These are phyloP conservation scores for Lypha dubia DNA, from an alignment of 2,888 invertebrate genomes.

Conservation along the genomic window DNA sequence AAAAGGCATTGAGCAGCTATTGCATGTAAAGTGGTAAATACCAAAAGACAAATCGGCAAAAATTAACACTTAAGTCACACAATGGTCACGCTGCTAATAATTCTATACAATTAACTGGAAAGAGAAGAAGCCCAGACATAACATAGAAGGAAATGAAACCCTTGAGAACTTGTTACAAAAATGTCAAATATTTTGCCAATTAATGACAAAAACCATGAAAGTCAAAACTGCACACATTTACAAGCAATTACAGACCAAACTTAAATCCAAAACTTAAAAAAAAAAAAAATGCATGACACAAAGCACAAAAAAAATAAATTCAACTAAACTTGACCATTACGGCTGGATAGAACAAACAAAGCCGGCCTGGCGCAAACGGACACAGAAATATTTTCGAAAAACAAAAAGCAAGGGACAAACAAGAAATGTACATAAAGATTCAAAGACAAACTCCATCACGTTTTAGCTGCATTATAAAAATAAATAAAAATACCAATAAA, in stretches of 20 bases:
- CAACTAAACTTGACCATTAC: slow-evolving; percentile 39
- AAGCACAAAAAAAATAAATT: not conserved
- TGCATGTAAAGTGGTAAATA: no score
- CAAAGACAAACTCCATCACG: slow-evolving; percentile 60
- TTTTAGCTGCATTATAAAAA: slow-evolving; percentile 45
- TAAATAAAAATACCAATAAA: slow-evolving; percentile 10
- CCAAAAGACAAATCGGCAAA: not conserved
- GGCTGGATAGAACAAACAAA: slow-evolving; percentile 11
- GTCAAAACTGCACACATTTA: slow-evolving; percentile 58
- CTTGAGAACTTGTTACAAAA: slow-evolving; percentile 63
- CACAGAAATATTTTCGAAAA: slow-evolving; percentile 37
- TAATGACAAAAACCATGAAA: slow-evolving; percentile 71
- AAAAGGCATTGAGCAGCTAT: no score
- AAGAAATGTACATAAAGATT: not conserved
- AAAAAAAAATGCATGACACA: slow-evolving; percentile 12
- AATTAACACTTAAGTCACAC: not conserved
- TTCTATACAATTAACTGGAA: not conserved
- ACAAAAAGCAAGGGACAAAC: not conserved
- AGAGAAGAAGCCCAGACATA: not conserved
- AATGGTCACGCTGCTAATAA: not conserved
- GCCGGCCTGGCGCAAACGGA: slow-evolving; percentile 39
- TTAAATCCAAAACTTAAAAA: slow-evolving; percentile 2
- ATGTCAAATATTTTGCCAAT: slow-evolving; percentile 71
- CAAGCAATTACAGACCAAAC: slow-evolving; percentile 61
- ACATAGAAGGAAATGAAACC: slow-evolving; percentile 26